Evolutionary conservation across 1,140 invertebrate genomes (phyloP), one percentile per base, ranked within the genome.

Genomic region (Euwallacea similis): DNA sequence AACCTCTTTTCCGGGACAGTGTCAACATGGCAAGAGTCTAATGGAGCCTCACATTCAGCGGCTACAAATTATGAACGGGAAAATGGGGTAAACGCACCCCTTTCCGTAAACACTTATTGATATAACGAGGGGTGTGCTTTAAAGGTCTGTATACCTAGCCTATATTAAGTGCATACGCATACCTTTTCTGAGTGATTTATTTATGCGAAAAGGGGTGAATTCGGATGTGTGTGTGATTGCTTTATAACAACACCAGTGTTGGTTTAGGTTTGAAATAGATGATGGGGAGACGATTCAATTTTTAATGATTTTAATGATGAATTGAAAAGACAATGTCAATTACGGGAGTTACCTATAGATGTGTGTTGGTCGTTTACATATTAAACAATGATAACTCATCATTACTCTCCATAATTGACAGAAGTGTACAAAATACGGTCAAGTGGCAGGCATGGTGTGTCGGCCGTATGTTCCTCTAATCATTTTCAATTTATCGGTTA

Each of bases 21-120:
- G 66, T 68, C 66, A 68, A 68, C 66, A 68, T 11, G 21, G 65
- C 15, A 59, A 60, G 58, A 54, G 66, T 68, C 59, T 68, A 68
- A 68, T 68, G 66, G 56, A 61, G 58, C 65, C 44, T 53, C 44
- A 56, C 46, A 58, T 58, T 66, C 53, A 58, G 8, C 53, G 65
- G 65, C 46, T 58, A 66, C 53, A 66, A 68, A 68, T 68, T 68
- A 68, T 68, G 50, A 68, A 59, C 43, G 42, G 67, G 67, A 53
- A 62, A 69, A 69, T 69, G 67, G 67, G 67, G 67, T 69, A 63
- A 69, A 69, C 58, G 67, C 67, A 55, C 59, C 60, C 67, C 59
- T 59, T 63, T 69, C 67, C 58, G 59, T 55, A 69, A 69, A 69
- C 67, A 69, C 67, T 69, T 69, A 69, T 69, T 62, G 59, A 69